These are phyloP conservation scores for Neogobius melanostomus DNA, from an alignment of 2,113 vertebrate genomes.

Conservation along the genomic window DNA sequence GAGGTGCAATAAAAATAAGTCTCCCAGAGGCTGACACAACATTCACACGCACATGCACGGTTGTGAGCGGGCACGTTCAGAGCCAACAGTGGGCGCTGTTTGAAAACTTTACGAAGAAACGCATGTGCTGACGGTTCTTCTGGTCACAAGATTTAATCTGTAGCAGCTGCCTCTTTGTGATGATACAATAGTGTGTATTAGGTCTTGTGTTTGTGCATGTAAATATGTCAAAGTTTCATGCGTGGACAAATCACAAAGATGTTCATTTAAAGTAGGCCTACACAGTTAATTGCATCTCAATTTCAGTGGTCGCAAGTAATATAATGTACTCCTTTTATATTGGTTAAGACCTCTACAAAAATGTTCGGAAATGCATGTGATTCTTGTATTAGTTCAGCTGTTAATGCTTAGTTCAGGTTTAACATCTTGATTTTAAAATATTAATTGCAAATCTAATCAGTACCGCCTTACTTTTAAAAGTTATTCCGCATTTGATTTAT, in stretches of 20 bases:
- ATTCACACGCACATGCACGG: not conserved
- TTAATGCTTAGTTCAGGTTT: no score
- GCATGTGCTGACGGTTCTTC: conserved; percentile 13
- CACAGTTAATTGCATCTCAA: not conserved
- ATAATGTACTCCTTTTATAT: no score
- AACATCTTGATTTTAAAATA: no score
- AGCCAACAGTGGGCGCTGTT: conserved; percentile 10
- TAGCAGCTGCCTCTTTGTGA: conserved; percentile 38
- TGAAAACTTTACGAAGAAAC: conserved; percentile 16
- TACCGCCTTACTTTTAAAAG: no score
- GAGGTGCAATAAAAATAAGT: conserved; percentile 31
- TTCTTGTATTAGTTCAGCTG: no score
- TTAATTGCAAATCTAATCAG: no score
- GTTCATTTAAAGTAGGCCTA: not conserved
- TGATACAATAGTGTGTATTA: not conserved
- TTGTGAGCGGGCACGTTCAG: not conserved
- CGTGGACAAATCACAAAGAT: not conserved
- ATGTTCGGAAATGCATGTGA: no score
- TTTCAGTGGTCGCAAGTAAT: no score
- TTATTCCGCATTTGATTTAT: not conserved
- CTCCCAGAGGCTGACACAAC: conserved; percentile 37
- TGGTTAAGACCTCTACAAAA: no score
- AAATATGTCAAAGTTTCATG: no score
- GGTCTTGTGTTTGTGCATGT: conserved; percentile 6
- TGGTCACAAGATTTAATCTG: conserved; percentile 32